phyloP scores from a whole-genome alignment of 2,888 invertebrate genomes.

The Hydraecia micacea region DNA sequence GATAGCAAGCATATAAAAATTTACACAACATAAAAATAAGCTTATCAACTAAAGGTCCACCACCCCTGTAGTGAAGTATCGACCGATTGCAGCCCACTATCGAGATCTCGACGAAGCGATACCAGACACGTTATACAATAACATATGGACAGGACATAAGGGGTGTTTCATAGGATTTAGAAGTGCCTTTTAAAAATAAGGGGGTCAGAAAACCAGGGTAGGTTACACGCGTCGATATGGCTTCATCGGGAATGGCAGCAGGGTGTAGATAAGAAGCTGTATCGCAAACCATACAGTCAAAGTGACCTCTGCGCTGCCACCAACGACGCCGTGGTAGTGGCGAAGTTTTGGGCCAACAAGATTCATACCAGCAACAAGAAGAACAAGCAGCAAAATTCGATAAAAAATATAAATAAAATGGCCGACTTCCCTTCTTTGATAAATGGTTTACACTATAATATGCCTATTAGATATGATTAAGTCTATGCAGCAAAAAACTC shows the following conservation, averaged over 20 bases:
- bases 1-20: no score
- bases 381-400: not conserved
- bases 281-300: not conserved
- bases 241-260: not conserved
- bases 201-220: not conserved
- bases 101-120: conserved; percentile 76
- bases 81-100: conserved; percentile 66
- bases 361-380: not conserved
- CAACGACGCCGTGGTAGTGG: not conserved
- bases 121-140: conserved; percentile 73
- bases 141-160: conserved; percentile 64
- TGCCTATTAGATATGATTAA: not conserved
- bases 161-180: conserved; percentile 34
- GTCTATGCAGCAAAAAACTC: not conserved
- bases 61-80: conserved; percentile 54
- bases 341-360: not conserved
- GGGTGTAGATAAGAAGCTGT: not conserved
- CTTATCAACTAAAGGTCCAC: conserved; percentile 12
- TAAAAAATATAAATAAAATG: not conserved
- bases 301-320: not conserved
- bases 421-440: not conserved
- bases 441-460: not conserved
- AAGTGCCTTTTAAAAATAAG: not conserved
- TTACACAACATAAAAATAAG: not conserved
- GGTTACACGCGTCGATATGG: not conserved